Conservation (phyloP, 2,113 vertebrate species). For the Ceratotherium simum region DNA sequence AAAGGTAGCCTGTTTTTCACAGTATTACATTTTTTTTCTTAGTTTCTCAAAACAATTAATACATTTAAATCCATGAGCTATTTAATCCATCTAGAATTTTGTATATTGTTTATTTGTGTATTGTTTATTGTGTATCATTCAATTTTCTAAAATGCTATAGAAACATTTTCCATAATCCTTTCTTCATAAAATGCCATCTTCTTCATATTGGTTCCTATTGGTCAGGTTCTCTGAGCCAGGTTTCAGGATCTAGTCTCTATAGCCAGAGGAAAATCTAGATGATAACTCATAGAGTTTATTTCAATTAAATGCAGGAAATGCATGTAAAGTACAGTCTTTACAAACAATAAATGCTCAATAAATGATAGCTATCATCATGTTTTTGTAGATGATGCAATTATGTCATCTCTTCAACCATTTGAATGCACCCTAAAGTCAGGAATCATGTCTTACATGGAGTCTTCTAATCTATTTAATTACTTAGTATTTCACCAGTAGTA, state of each 20-base stretch:
- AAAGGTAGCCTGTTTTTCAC: constrained; percentile 8
- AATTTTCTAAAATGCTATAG: not conserved
- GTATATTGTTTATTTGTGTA: not conserved
- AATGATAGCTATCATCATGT: not conserved
- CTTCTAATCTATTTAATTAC: not conserved
- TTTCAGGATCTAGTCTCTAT: not conserved
- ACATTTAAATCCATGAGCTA: not conserved
- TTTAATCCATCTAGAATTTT: not conserved
- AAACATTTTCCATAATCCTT: not conserved
- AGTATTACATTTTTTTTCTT: not conserved
- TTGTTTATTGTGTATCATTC: not conserved
- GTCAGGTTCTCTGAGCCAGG: not conserved
- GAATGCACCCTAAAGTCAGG: not conserved
- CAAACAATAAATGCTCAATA: not conserved
- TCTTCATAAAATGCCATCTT: not conserved
- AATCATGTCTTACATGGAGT: not conserved
- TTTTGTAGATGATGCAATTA: not conserved
- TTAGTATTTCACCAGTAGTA: not conserved
- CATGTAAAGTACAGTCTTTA: not conserved
- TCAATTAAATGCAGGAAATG: not conserved
- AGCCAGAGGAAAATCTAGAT: not conserved
- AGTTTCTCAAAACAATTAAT: not conserved
- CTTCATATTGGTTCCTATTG: not conserved
- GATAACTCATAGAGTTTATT: not conserved
- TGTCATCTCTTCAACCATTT: not conserved